phyloP scores from a whole-genome alignment of 2,888 invertebrate genomes.

The Campopleginae sp. region DNA sequence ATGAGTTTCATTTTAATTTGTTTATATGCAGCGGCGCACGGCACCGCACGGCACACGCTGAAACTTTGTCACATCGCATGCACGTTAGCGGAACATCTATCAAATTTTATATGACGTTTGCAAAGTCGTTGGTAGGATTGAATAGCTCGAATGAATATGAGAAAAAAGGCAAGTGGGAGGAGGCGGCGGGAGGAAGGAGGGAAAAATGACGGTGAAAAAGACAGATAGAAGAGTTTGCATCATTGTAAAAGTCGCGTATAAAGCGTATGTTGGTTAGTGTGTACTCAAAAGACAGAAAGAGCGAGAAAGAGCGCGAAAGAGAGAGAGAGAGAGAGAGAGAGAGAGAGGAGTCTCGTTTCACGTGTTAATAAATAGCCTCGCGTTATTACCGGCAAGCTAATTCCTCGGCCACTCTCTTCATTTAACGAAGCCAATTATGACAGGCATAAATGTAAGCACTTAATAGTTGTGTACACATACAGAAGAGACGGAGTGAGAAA shows the following conservation, averaged over 20 bases:
- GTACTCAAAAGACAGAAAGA: slow-evolving; percentile 31
- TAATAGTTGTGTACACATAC: slow-evolving; percentile 82
- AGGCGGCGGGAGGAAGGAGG: slow-evolving; percentile 22
- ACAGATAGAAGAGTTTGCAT: slow-evolving; percentile 16
- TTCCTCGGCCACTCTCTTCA: slow-evolving; percentile 82
- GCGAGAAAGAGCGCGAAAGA: slow-evolving; percentile 4
- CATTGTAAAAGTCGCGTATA: slow-evolving; percentile 43
- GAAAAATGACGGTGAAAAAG: slow-evolving; percentile 41
- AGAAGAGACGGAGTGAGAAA: slow-evolving; percentile 38
- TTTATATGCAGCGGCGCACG: neutral
- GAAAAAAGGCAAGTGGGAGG: slow-evolving; percentile 24
- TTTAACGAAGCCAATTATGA: slow-evolving; percentile 83
- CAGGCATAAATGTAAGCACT: slow-evolving; percentile 82
- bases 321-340: slow-evolving; percentile 16
- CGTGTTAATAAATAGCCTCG: slow-evolving; percentile 83
- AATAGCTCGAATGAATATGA: slow-evolving; percentile 46
- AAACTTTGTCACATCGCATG: slow-evolving; percentile 34
- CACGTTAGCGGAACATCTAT: slow-evolving; percentile 34
- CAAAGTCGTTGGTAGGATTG: slow-evolving; percentile 51
- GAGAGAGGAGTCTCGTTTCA: slow-evolving; percentile 76
- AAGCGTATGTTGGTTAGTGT: slow-evolving; percentile 15
- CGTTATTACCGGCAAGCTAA: slow-evolving; percentile 83
- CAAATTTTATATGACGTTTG: slow-evolving; percentile 39
- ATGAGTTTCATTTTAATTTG: neutral
- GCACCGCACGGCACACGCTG: neutral